phyloP scores from a whole-genome alignment of 2,113 vertebrate species.

The Canis aureus region DNA sequence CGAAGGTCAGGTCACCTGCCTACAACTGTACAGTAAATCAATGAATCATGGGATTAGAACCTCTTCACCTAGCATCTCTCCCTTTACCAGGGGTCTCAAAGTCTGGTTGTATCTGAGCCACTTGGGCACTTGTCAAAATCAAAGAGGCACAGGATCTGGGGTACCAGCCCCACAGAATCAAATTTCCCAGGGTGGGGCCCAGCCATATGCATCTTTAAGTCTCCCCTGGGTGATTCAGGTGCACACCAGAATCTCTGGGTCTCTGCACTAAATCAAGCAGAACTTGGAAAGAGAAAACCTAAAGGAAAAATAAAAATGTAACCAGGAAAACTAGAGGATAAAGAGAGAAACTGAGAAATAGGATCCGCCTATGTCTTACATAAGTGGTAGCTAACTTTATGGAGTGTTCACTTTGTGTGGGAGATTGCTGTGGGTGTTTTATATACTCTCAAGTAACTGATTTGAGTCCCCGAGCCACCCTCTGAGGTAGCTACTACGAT shows the following conservation, averaged over 20 bases:
- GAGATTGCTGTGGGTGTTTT: neutral
- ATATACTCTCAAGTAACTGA: neutral
- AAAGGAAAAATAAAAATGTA: neutral
- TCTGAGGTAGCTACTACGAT: neutral
- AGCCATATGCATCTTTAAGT: fast-evolving
- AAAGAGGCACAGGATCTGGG: neutral
- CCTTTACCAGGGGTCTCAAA: neutral
- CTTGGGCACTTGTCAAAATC: neutral
- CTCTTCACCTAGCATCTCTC: too few relatives aligned
- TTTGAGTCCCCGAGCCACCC: neutral
- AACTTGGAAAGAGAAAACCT: neutral
- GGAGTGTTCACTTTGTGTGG: fast-evolving
- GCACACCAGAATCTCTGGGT: neutral
- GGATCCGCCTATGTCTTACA: too few relatives aligned
- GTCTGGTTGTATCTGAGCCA: neutral
- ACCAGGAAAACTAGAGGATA: neutral
- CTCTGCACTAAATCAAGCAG: neutral
- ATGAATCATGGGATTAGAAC: neutral
- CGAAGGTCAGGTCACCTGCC: neutral
- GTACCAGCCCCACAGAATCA: neutral
- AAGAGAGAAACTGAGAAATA: neutral
- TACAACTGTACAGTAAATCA: neutral
- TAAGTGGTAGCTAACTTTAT: fast-evolving
- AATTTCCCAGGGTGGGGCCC: neutral
- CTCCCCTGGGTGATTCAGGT: neutral